Conservation (phyloP, 2,888 invertebrate genomes). For the Malthinus flaveolus region DNA sequence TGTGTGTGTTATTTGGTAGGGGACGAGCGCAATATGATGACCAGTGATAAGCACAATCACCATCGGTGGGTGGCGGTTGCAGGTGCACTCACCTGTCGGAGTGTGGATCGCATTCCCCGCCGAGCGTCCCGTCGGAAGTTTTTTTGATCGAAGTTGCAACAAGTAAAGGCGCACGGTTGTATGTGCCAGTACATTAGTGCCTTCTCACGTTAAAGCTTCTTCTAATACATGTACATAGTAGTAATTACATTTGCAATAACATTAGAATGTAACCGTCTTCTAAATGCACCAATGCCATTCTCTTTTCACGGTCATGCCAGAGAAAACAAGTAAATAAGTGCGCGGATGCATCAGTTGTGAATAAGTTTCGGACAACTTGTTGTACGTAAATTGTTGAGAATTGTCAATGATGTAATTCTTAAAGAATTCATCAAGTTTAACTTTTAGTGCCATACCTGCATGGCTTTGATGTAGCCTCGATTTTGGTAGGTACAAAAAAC, state of each 20-base stretch:
- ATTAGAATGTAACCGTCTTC: constrained; percentile 21
- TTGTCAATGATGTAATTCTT: constrained; percentile 23
- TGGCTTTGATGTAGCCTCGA: constrained; percentile 1
- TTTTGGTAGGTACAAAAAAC: constrained; percentile 15
- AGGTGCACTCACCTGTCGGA: constrained; percentile 33
- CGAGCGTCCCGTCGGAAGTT: constrained; percentile 27
- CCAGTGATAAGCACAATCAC: constrained; percentile 25
- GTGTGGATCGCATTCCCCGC: constrained; percentile 27
- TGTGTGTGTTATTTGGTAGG: constrained; percentile 2
- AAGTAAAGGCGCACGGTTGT: constrained; percentile 23
- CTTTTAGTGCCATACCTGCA: constrained; percentile 11
- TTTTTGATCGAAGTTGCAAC: constrained; percentile 23
- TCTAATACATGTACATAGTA: constrained; percentile 17
- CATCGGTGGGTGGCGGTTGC: constrained; percentile 30
- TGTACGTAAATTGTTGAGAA: constrained; percentile 16
- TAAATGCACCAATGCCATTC: constrained; percentile 22
- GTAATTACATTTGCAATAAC: constrained; percentile 13
- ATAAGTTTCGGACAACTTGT: constrained; percentile 1
- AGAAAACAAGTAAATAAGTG: constrained; percentile 20
- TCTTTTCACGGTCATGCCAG: constrained; percentile 16
- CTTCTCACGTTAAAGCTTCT: constrained; percentile 22
- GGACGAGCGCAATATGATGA: constrained; percentile 25
- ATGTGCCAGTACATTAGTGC: constrained; percentile 25
- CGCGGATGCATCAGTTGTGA: constrained; percentile 13
- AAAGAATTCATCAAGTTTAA: constrained; percentile 17